phyloP scores from a whole-genome alignment of 2,797 vertebrate genomes.

The Phrynocephalus forsythii region DNA sequence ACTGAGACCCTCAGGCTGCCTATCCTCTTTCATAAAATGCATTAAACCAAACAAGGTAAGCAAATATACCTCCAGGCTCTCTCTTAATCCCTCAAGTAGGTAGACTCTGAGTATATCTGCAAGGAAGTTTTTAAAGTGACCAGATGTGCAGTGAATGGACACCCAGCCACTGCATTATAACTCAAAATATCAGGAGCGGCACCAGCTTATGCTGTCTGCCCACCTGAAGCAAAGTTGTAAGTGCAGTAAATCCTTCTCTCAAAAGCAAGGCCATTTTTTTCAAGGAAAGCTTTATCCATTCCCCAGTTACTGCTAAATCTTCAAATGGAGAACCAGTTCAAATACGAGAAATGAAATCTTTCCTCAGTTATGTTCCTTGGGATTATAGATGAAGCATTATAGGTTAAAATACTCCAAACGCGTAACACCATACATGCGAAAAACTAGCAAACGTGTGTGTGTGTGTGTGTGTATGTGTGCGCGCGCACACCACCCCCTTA shows the following conservation, averaged over 20 bases:
- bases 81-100: slow-evolving; percentile 12
- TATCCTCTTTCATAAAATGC: slow-evolving; percentile 18
- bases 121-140: slow-evolving; percentile 9
- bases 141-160: background rate
- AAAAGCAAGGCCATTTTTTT: background rate
- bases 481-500: no score
- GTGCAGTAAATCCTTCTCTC: background rate
- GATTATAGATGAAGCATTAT: background rate
- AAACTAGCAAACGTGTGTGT: background rate
- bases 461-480: background rate
- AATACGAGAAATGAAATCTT: background rate
- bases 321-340: background rate
- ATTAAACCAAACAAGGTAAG: slow-evolving; percentile 22
- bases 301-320: background rate
- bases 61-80: slow-evolving; percentile 26
- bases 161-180: background rate
- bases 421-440: background rate
- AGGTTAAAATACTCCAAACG: background rate
- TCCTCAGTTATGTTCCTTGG: background rate
- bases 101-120: slow-evolving; percentile 14
- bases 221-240: background rate
- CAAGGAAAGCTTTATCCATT: background rate
- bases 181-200: background rate
- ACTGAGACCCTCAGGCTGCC: slow-evolving; percentile 5
- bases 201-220: background rate